A percentile compares a stretch with the other conserved stretches of the same genome.
phyloP scores from a whole-genome alignment of 2,113 vertebrate genomes.

The Pagrus major region DNA sequence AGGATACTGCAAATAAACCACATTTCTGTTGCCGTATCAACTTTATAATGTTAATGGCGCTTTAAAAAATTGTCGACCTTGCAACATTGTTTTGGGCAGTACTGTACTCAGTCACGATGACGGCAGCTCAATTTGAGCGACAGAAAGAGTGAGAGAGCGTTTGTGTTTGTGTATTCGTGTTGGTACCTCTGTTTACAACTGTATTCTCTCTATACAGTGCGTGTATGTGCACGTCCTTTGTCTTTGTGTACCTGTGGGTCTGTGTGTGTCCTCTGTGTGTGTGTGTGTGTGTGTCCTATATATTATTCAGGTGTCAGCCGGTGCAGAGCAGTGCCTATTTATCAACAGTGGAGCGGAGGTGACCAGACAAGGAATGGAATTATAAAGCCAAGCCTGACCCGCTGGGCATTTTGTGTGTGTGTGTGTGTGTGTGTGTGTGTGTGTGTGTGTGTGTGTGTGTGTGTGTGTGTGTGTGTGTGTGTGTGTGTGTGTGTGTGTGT shows the following conservation, averaged over 20 bases:
- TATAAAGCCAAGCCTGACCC: slow-evolving; percentile 38
- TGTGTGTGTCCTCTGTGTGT: slow-evolving; percentile 1
- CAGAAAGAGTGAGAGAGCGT: too few species aligned
- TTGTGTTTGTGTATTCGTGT: too few species aligned
- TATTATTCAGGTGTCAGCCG: slow-evolving; percentile 57
- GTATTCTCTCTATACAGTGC: neutral
- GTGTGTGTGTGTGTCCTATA: slow-evolving; percentile 14
- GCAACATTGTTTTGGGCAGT: too few species aligned
- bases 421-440: neutral
- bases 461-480: neutral
- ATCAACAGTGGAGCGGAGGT: slow-evolving; percentile 43
- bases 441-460: neutral
- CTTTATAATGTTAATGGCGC: too few species aligned
- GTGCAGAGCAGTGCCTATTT: slow-evolving; percentile 39
- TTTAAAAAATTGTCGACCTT: too few species aligned
- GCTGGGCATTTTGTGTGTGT: neutral
- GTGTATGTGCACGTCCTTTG: neutral
- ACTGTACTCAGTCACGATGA: too few species aligned
- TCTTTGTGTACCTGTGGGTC: neutral
- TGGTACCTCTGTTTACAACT: too few species aligned
- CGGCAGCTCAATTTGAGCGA: too few species aligned
- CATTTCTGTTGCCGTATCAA: too few species aligned
- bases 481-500: neutral
- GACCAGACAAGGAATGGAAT: slow-evolving; percentile 51
- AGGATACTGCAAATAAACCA: too few species aligned